Evolutionary conservation across 2,113 vertebrate genomes (phyloP).

Genomic region (Candoia aspera): DNA sequence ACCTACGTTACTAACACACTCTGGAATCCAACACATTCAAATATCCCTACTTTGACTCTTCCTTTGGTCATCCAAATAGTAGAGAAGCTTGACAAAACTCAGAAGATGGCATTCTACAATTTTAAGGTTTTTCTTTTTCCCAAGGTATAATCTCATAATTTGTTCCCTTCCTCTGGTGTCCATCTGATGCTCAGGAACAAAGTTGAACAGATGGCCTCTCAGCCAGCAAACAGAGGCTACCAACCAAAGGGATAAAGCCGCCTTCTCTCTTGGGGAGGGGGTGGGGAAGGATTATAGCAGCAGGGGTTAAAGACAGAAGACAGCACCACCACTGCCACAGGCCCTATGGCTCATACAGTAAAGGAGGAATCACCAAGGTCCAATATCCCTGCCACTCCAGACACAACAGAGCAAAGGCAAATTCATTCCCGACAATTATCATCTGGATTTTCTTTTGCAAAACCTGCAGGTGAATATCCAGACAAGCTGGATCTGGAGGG

Average conservation of each 20-base stretch:
- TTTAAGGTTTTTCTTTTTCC: background rate
- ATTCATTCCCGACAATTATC: background rate
- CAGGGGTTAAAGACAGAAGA: background rate
- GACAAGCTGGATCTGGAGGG: background rate
- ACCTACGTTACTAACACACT: background rate
- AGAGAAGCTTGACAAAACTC: background rate
- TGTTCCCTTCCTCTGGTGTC: background rate
- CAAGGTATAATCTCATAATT: background rate
- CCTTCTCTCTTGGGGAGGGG: slow-evolving; percentile 5
- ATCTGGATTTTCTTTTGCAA: background rate
- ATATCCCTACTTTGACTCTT: background rate
- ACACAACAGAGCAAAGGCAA: background rate
- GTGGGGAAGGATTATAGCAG: slow-evolving; percentile 18
- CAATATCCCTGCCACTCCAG: background rate
- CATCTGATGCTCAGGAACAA: background rate
- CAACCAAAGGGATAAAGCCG: slow-evolving; percentile 3
- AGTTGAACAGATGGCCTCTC: slow-evolving; percentile 25
- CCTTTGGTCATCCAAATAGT: background rate
- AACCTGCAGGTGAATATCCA: background rate
- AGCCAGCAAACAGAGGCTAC: slow-evolving; percentile 3
- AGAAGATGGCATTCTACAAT: background rate
- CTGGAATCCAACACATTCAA: background rate
- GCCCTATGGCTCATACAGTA: background rate
- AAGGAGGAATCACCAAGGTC: background rate
- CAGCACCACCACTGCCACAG: background rate